A percentile compares a stretch with the other conserved stretches of the same genome.
phyloP scores from a whole-genome alignment of 2,888 invertebrate species.

The Saturnia pavonia region DNA sequence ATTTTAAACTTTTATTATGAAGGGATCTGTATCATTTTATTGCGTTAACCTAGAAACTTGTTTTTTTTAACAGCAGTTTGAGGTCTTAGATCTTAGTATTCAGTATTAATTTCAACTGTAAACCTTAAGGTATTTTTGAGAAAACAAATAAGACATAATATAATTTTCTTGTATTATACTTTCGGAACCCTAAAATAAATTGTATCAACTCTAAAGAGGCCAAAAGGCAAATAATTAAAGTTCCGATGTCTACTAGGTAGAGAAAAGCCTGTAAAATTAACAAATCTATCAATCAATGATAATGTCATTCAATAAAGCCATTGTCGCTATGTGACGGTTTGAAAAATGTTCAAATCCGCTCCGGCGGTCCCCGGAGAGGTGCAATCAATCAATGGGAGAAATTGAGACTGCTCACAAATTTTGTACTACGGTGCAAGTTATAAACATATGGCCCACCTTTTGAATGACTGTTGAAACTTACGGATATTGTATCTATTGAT shows the following conservation, averaged over 20 bases:
- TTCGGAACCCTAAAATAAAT: too few relatives aligned
- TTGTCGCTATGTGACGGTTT: slow-evolving; percentile 49
- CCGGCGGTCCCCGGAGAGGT: slow-evolving; percentile 35
- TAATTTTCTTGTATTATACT: too few relatives aligned
- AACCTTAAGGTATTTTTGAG: too few relatives aligned
- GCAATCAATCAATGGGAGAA: slow-evolving; percentile 58
- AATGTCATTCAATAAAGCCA: slow-evolving; percentile 49
- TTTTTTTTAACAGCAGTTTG: too few relatives aligned
- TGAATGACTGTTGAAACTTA: too few relatives aligned
- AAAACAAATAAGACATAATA: too few relatives aligned
- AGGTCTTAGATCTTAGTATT: too few relatives aligned
- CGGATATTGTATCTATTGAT: too few relatives aligned
- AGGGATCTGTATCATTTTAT: too few relatives aligned
- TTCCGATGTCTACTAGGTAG: neutral
- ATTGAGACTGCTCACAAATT: slow-evolving; percentile 52
- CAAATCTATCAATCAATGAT: slow-evolving; percentile 24
- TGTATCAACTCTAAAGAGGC: neutral
- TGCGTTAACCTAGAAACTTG: too few relatives aligned
- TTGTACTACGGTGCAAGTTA: slow-evolving; percentile 30
- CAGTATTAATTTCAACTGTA: too few relatives aligned
- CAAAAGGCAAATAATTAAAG: neutral
- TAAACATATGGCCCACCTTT: slow-evolving; percentile 26
- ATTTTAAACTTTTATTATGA: too few relatives aligned
- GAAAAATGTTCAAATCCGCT: slow-evolving; percentile 55
- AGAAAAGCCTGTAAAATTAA: slow-evolving; percentile 16